phyloP scores from a whole-genome alignment of 1,140 invertebrate genomes.

The Dermatophagoides farinae region DNA sequence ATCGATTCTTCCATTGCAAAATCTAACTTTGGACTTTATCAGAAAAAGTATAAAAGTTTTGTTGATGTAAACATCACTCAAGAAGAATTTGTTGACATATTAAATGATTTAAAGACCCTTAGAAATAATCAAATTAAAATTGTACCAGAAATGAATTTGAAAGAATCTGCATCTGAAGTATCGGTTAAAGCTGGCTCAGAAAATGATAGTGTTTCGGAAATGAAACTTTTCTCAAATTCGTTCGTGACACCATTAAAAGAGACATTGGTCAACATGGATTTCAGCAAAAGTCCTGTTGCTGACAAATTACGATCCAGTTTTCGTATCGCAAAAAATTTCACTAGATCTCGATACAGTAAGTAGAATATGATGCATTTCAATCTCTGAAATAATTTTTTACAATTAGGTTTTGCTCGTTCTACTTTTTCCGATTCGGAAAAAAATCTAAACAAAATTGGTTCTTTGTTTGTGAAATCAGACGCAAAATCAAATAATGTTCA shows the following conservation, averaged over 20 bases:
- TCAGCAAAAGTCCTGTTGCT: conserved; percentile 11
- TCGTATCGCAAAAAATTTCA: conserved; percentile 6
- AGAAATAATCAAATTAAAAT: neutral
- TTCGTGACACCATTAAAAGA: conserved; percentile 19
- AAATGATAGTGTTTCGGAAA: neutral
- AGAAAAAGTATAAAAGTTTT: too few species aligned
- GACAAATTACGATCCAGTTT: conserved; percentile 14
- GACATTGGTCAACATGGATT: conserved; percentile 13
- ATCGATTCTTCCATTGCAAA: neutral
- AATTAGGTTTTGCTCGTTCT: conserved; percentile 16
- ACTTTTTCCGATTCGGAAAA: conserved; percentile 17
- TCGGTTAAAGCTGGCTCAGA: neutral
- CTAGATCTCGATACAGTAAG: neutral
- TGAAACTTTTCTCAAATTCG: neutral
- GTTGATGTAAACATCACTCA: too few species aligned
- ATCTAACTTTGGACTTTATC: too few species aligned
- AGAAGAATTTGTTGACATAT: too few species aligned
- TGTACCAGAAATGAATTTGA: neutral
- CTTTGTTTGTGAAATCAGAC: neutral
- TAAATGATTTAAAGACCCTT: too few species aligned
- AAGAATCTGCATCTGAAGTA: neutral
- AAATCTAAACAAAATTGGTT: conserved; percentile 6
- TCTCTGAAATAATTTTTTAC: neutral
- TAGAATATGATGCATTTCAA: neutral
- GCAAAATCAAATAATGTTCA: neutral